Evolutionary conservation across 2,888 invertebrate species (phyloP).

Genomic region (Isoperla grammatica): DNA sequence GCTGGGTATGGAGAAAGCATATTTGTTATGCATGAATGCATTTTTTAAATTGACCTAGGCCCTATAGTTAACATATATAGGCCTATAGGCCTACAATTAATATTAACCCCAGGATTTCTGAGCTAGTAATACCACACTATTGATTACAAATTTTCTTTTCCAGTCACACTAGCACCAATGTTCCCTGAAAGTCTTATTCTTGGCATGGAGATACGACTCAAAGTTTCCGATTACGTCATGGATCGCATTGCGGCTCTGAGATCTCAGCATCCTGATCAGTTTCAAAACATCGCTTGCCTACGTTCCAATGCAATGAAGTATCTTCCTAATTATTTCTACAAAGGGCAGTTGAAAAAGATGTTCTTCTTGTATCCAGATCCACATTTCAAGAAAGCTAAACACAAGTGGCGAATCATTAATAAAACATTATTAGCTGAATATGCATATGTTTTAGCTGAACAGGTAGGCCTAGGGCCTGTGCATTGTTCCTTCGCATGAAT

Average conservation of each 20-base stretch:
- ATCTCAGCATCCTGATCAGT: constrained; percentile 64
- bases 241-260: constrained; percentile 88
- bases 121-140: no score
- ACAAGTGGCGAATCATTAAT: constrained; percentile 98
- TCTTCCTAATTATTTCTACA: constrained; percentile 92
- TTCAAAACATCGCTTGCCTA: constrained; percentile 90
- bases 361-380: constrained; percentile 99
- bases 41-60: no score
- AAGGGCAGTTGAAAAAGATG: constrained; percentile 94
- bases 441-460: constrained; percentile 83
- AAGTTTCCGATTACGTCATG: constrained; percentile 97
- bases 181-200: constrained; percentile 85
- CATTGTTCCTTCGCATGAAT: no score
- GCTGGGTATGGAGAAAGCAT: constrained; percentile 51
- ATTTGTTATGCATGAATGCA: background rate
- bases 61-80: no score
- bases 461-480: no score
- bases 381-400: constrained; percentile 97
- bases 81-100: no score
- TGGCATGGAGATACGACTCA: constrained; percentile 96
- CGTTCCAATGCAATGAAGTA: constrained; percentile 99
- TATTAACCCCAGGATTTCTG: no score
- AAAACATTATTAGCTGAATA: constrained; percentile 91
- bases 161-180: constrained; percentile 84
- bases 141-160: constrained; percentile 36